These are phyloP conservation scores for Phyllotreta striolata DNA, from an alignment of 2,888 invertebrate genomes.

Conservation along the genomic window DNA sequence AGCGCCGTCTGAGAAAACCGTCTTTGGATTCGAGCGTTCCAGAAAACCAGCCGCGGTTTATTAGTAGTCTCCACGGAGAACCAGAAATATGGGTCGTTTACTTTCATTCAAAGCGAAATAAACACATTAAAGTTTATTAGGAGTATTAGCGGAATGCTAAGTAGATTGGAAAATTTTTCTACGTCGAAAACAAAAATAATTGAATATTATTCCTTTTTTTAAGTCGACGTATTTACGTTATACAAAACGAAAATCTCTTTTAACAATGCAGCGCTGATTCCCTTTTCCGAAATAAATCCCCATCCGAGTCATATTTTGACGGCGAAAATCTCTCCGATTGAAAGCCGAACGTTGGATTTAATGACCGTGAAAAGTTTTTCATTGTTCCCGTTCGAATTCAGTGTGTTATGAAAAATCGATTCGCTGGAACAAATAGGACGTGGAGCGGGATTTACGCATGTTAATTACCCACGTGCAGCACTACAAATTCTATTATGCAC, in stretches of 20 bases:
- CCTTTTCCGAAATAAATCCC: constrained; percentile 8
- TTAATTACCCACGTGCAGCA: too few species aligned
- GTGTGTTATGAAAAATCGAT: constrained; percentile 38
- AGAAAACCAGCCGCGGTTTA: constrained; percentile 26
- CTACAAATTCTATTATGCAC: too few species aligned
- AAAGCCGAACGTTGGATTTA: constrained; percentile 46
- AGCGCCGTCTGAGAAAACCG: constrained; percentile 31
- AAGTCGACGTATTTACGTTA: too few species aligned
- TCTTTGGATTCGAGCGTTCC: constrained; percentile 39
- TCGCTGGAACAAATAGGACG: not conserved
- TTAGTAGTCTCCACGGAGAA: constrained; percentile 12
- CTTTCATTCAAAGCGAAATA: too few species aligned
- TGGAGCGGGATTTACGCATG: too few species aligned
- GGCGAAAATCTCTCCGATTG: constrained; percentile 35
- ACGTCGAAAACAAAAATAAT: too few species aligned
- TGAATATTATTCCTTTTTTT: too few species aligned
- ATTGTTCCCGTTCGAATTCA: constrained; percentile 41
- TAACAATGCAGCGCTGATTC: not conserved
- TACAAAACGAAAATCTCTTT: too few species aligned
- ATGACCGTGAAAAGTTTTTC: constrained; percentile 47
- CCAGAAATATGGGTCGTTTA: constrained; percentile 21
- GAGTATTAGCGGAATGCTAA: too few species aligned
- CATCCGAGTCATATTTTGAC: constrained; percentile 17
- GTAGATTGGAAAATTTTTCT: too few species aligned
- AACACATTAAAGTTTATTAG: too few species aligned